Conservation (phyloP, 2,888 invertebrate species). For the Drosophila infuscata region DNA sequence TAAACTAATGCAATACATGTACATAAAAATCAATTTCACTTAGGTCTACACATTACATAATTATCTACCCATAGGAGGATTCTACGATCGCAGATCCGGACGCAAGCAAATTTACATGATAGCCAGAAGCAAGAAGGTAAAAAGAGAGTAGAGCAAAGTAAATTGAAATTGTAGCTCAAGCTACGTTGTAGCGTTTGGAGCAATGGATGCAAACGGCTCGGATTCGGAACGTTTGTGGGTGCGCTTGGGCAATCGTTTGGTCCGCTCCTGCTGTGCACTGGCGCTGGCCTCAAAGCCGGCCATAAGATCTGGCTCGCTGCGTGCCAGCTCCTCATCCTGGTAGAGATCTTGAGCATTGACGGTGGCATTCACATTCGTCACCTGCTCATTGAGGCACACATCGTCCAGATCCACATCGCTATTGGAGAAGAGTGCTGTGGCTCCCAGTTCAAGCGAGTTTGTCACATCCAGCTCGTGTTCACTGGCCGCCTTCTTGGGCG, state of each 20-base stretch:
- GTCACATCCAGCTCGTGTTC: constrained; percentile 82
- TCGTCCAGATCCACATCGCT: constrained; percentile 94
- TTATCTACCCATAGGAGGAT: constrained; percentile 1
- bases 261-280: constrained; percentile 55
- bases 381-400: constrained; percentile 92
- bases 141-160: not conserved
- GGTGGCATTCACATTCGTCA: constrained; percentile 82
- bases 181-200: constrained; percentile 48
- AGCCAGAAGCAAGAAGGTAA: constrained; percentile 26
- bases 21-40: constrained; percentile 33
- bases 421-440: constrained; percentile 93
- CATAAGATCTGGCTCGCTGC: constrained; percentile 84
- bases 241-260: constrained; percentile 68
- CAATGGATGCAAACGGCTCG: constrained; percentile 71
- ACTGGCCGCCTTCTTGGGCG: constrained; percentile 67
- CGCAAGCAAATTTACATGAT: constrained; percentile 35
- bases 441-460: constrained; percentile 87
- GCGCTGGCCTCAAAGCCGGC: constrained; percentile 38
- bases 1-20: constrained; percentile 25
- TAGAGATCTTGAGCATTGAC: constrained; percentile 58
- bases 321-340: constrained; percentile 83
- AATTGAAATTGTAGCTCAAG: constrained; percentile 1
- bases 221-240: constrained; percentile 85
- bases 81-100: constrained; percentile 14
- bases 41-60: constrained; percentile 25